Percentiles rank a stretch among this genome's conserved stretches.
Evolutionary conservation across 2,113 vertebrate species (phyloP).

Genomic region (Isurus oxyrinchus): DNA sequence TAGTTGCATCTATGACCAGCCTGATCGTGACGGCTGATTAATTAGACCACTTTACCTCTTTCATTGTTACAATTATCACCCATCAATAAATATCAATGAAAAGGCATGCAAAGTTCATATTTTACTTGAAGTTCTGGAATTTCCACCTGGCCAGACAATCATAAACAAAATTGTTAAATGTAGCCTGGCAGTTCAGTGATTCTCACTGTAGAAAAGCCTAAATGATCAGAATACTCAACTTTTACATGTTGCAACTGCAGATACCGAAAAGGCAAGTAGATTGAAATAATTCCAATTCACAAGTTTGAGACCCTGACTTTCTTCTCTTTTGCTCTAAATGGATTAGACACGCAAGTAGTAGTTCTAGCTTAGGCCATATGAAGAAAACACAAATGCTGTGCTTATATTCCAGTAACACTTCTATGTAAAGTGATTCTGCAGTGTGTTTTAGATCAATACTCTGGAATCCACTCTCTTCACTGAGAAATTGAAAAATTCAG

Average conservation of each 20-base stretch:
- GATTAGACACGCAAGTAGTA: neutral
- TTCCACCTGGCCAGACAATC: neutral
- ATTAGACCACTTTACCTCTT: neutral
- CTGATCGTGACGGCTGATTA: neutral
- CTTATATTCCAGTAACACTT: neutral
- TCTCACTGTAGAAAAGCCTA: neutral
- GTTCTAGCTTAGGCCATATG: neutral
- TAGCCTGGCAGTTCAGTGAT: neutral
- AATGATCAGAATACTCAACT: neutral
- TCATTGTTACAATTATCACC: neutral
- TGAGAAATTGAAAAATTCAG: neutral
- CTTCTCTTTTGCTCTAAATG: neutral
- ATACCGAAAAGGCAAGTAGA: neutral
- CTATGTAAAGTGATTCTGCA: no score
- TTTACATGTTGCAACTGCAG: neutral
- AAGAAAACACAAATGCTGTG: neutral
- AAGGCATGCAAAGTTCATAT: neutral
- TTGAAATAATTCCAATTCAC: neutral
- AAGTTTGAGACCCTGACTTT: neutral
- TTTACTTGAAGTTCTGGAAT: neutral
- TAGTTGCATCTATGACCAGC: neutral
- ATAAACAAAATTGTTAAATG: neutral
- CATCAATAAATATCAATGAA: neutral
- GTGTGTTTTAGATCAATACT: neutral
- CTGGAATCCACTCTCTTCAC: no score